Conservation (phyloP, 2,888 invertebrate species). For the Acrobeloides nanus region DNA sequence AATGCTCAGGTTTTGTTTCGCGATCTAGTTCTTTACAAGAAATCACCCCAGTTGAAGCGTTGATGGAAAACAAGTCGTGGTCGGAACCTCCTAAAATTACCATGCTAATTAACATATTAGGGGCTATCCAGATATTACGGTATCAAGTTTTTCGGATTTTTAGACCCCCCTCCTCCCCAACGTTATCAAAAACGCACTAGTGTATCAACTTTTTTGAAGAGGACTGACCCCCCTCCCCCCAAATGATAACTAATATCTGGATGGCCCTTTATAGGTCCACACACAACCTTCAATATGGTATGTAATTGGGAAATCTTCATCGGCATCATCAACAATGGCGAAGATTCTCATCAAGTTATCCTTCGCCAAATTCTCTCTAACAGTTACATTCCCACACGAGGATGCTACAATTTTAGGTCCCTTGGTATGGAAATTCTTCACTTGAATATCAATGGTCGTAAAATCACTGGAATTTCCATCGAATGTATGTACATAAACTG, state of each 20-base stretch:
- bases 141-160: too few relatives aligned
- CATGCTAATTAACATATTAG: too few relatives aligned
- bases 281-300: slow-evolving; percentile 25
- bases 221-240: too few relatives aligned
- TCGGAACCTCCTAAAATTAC: slow-evolving; percentile 37
- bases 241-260: too few relatives aligned
- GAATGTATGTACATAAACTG: slow-evolving; percentile 11
- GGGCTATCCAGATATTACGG: too few relatives aligned
- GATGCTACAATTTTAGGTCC: slow-evolving; percentile 34
- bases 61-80: slow-evolving; percentile 77
- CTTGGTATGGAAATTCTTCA: background rate
- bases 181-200: too few relatives aligned
- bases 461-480: slow-evolving; percentile 12
- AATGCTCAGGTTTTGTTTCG: slow-evolving; percentile 37
- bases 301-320: slow-evolving; percentile 1
- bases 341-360: slow-evolving; percentile 30
- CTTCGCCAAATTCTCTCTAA: slow-evolving; percentile 33
- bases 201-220: too few relatives aligned
- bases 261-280: too few relatives aligned
- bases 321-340: slow-evolving; percentile 15
- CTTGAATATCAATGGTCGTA: slow-evolving; percentile 13
- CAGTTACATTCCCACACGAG: slow-evolving; percentile 37
- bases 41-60: slow-evolving; percentile 69
- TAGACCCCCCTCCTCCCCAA: too few relatives aligned
- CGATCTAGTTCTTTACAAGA: slow-evolving; percentile 38